These are phyloP conservation scores for Apis dorsata DNA, from an alignment of 1,140 invertebrate genomes.

Conservation along the genomic window DNA sequence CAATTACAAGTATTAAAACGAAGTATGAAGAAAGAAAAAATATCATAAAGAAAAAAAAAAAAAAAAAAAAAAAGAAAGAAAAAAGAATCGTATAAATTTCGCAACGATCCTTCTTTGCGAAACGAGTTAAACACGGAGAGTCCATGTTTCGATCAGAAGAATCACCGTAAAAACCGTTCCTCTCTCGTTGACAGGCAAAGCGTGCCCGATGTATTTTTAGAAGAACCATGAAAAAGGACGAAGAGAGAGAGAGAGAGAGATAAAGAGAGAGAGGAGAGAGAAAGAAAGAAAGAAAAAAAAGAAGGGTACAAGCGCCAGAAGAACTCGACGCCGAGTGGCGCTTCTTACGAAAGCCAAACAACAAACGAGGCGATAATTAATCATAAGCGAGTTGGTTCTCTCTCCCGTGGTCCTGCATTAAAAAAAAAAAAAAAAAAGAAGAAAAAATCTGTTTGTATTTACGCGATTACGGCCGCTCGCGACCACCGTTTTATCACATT, in stretches of 20 bases:
- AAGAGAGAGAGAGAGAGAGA: not conserved
- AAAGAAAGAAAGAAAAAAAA: not conserved
- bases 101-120: not conserved
- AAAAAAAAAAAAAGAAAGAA: too few species aligned
- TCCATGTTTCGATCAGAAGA: not conserved
- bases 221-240: not conserved
- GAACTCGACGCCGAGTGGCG: not conserved
- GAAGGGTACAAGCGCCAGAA: not conserved
- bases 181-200: slow-evolving; percentile 12
- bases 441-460: not conserved
- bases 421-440: not conserved
- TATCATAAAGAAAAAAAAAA: too few species aligned
- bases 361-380: slow-evolving; percentile 40
- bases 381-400: slow-evolving; percentile 22
- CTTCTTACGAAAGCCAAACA: slow-evolving; percentile 28
- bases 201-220: not conserved
- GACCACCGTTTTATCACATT: slow-evolving; percentile 43
- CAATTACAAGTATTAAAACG: too few species aligned
- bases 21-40: too few species aligned
- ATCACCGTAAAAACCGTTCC: not conserved
- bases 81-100: too few species aligned
- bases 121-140: not conserved
- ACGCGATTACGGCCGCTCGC: slow-evolving; percentile 14
- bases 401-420: not conserved
- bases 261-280: not conserved